Conservation (phyloP, 2,797 vertebrate genomes). For the Phylloscopus collybita region DNA sequence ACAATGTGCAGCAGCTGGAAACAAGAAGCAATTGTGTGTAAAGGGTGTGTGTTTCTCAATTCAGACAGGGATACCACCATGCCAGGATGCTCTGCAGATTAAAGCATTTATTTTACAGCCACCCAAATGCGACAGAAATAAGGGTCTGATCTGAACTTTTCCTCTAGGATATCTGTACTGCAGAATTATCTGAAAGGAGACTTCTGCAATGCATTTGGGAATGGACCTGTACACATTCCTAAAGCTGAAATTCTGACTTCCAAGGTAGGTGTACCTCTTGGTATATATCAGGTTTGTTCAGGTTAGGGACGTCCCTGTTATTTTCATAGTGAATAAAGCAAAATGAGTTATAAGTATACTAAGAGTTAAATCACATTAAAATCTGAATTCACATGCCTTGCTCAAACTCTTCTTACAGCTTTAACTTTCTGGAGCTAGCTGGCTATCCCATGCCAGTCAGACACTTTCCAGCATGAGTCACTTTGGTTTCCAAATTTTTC, state of each 20-base stretch:
- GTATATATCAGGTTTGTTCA: not conserved
- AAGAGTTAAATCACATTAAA: slow-evolving; percentile 27
- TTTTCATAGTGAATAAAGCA: not conserved
- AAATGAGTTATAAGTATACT: not conserved
- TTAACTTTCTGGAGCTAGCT: slow-evolving; percentile 37
- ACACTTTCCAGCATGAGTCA: slow-evolving; percentile 61
- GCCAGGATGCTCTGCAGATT: not conserved
- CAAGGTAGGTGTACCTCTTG: not conserved
- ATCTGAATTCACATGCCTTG: not conserved
- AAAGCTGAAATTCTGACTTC: not conserved
- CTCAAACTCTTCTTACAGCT: not conserved
- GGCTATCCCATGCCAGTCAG: slow-evolving; percentile 55
- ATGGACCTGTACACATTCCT: not conserved
- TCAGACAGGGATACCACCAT: not conserved
- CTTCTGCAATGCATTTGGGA: not conserved
- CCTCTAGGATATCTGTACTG: not conserved
- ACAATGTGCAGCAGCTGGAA: not conserved
- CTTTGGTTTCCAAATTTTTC: slow-evolving; percentile 60
- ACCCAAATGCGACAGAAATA: not conserved
- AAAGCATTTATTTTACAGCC: not conserved
- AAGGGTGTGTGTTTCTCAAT: not conserved
- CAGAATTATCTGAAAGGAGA: not conserved
- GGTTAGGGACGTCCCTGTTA: not conserved
- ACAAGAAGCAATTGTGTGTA: not conserved
- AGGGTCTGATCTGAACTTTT: not conserved